phyloP scores from a whole-genome alignment of 1,140 invertebrate genomes.

The Aphaenogaster rudis region DNA sequence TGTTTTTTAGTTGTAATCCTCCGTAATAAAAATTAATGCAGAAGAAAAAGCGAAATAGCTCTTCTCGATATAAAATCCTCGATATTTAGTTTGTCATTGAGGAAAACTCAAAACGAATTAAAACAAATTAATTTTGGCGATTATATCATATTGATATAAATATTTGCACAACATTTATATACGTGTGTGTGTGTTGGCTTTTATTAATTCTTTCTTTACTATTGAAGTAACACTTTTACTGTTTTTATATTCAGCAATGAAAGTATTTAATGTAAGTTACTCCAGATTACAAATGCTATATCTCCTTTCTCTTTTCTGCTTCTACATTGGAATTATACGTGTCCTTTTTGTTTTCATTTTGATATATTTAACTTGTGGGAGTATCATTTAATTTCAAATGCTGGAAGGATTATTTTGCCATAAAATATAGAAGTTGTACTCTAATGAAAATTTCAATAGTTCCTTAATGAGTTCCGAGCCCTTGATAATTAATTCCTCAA shows the following conservation, averaged over 20 bases:
- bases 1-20: not conserved
- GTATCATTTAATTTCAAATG: constrained; percentile 61
- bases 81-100: not conserved
- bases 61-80: not conserved
- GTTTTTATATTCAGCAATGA: not conserved
- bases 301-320: not conserved
- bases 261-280: constrained; percentile 20
- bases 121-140: not conserved
- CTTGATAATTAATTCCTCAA: constrained; percentile 74
- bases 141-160: not conserved
- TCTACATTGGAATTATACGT: not conserved
- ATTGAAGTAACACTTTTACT: not conserved
- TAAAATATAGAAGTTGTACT: constrained; percentile 71
- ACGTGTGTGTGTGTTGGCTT: not conserved
- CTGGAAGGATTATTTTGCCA: constrained; percentile 54
- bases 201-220: not conserved
- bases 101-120: not conserved
- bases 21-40: not conserved
- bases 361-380: constrained; percentile 22
- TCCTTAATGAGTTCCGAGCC: constrained; percentile 69
- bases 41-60: not conserved
- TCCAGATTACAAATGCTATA: not conserved
- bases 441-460: constrained; percentile 73
- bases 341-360: constrained; percentile 30
- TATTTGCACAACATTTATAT: not conserved